Evolutionary conservation across 2,888 invertebrate genomes (phyloP), one percentile per base, ranked within the genome.

Genomic region (Drosophila meridionalis): DNA sequence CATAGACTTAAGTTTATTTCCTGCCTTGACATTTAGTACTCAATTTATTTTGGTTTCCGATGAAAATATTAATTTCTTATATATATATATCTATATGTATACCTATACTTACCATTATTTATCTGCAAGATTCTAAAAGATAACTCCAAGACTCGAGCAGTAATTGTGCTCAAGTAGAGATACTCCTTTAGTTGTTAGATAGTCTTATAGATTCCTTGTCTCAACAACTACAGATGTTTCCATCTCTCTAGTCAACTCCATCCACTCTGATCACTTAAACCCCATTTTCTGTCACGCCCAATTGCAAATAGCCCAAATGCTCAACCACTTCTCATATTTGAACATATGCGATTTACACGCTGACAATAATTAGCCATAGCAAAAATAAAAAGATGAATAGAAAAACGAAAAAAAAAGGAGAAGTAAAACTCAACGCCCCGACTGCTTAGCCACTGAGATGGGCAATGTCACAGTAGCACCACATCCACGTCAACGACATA

Each of bases 331-430:
- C 52, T 28, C 30, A 69, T 82, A 78, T 89, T 69, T 79, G 89
- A 83, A 62, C 87, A 87, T 87, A 82, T 87, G 87, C 75, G 89
- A 69, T 73, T 76, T 67, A 66, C 79, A 73, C 69, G 61, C 76
- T 69, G 80, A 76, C 82, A 82, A 85, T 87, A 87, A 84, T 87
- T 89, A 87, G 83, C 69, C 83, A 67, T 78, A 71, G 73, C 67
- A 28, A 69, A 78, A 58, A 66, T 61, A 65, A 47, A 68, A 67
- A 66, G 55, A 68, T 65, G 73, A 72, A 67, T 62, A 61, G 56
- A 59, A 52, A 50, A 63, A 26, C 52, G 55, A 30, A 69, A 55
- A 52, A 56, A 55, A 43, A 65, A 61, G 14, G 42, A 57, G 48
- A 58, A 73, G 26, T 20, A 67, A 59, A 60, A 75, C 55, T 47